These are phyloP conservation scores for Eurytoma adleriae DNA, from an alignment of 2,888 invertebrate species.

Conservation along the genomic window DNA sequence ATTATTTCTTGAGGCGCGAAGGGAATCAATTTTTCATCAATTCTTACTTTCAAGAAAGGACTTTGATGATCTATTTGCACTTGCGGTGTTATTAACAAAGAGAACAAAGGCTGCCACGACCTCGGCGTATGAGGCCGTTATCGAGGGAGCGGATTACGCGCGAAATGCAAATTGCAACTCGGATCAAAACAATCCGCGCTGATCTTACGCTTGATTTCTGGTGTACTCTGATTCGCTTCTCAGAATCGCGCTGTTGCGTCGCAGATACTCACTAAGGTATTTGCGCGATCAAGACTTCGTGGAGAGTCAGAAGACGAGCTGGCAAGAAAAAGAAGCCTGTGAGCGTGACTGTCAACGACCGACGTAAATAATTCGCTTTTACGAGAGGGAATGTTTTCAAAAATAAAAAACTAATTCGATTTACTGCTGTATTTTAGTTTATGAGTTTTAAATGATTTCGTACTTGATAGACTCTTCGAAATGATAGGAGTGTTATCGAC, in stretches of 20 bases:
- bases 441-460: too few species aligned
- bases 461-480: too few species aligned
- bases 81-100: too few species aligned
- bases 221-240: background rate
- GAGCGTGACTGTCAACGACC: background rate
- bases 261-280: background rate
- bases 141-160: background rate
- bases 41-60: too few species aligned
- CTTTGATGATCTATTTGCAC: too few species aligned
- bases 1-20: too few species aligned
- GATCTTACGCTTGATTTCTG: conserved; percentile 1
- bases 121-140: background rate
- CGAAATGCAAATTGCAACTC: background rate
- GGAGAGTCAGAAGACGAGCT: background rate
- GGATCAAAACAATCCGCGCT: background rate
- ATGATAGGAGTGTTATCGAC: too few species aligned
- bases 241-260: background rate
- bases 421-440: too few species aligned
- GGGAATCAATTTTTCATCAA: too few species aligned
- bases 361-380: background rate
- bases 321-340: background rate
- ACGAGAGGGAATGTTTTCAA: background rate
- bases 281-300: background rate
- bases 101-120: too few species aligned
- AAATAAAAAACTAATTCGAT: too few species aligned